Base-by-base conservation (phyloP, 2,797 vertebrate species). In the Botia kubotai region DNA sequence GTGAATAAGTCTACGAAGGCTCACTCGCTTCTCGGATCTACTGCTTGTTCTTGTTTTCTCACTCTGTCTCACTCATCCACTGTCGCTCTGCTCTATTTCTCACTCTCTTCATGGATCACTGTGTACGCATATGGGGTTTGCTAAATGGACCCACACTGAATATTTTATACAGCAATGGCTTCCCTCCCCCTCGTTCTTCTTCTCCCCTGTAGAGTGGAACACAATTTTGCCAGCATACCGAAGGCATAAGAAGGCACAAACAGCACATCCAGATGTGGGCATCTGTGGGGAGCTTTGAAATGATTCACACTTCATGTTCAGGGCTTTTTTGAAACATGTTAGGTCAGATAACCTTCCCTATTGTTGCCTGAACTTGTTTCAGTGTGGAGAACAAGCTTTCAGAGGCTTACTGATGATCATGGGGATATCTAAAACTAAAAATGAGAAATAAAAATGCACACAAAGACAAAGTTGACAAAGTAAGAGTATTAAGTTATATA, bases 61-160 rank as follows among this genome's bases (percentile, higher is more conserved):
- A 67, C 39, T 48, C 52, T 5, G 16, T 55, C 74, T 55, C 11
- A 13, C 58, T 65, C 73, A 17, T n/a, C 26, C 52, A 58, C 33
- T 26, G 12, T 58, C 8, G 2, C 72, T 69, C 5, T 60, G 46
- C 29, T 53, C 71, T 72, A 60, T 72, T 66, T 87, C 88, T 87
- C 87, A 82, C 83, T 86, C 86, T 90, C 83, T 89, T 89, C 43
- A 79, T 81, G 80, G 84, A 86, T 88, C 89, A 89, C 86, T 85
- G 82, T 87, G 85, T 85, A 88, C 88, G 91, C 90, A 86, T 88
- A 90, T 86, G 88, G 83, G 84, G 55, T 83, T 89, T 84, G 88
- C 86, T 86, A 92, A 92, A 90, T 91, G 90, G 88, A 89, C 88
- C 77, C 85, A 86, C 84, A 80, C 90, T 93, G 87, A 93, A 94